These are phyloP conservation scores for Halictus quadricinctus DNA, from an alignment of 2,888 invertebrate species.

Conservation along the genomic window DNA sequence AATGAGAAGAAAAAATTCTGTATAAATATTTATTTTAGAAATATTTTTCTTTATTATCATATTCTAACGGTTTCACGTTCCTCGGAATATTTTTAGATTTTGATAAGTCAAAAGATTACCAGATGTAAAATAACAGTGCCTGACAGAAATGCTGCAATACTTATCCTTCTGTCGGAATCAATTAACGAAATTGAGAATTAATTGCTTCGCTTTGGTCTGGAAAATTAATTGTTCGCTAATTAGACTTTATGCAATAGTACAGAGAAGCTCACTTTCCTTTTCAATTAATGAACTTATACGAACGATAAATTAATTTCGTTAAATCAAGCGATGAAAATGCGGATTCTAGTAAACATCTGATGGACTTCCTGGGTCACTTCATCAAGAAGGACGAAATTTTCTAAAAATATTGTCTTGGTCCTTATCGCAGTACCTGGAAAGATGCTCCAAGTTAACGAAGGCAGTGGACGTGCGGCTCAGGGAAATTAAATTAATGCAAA, in stretches of 20 bases:
- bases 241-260: not conserved
- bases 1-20: not conserved
- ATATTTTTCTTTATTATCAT: not conserved
- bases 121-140: too few relatives aligned
- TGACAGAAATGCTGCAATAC: too few relatives aligned
- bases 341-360: not conserved
- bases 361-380: not conserved
- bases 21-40: too few relatives aligned
- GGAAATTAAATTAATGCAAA: constrained; percentile 54
- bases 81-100: not conserved
- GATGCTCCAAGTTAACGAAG: constrained; percentile 55
- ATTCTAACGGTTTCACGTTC: not conserved
- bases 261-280: not conserved
- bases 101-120: too few relatives aligned
- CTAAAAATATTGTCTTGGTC: not conserved
- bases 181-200: not conserved
- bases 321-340: not conserved
- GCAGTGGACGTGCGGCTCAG: constrained; percentile 59
- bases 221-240: not conserved
- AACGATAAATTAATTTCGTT: not conserved
- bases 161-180: too few relatives aligned
- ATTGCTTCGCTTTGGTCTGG: not conserved
- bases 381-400: not conserved
- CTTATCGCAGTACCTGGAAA: constrained; percentile 59
- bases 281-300: not conserved